These are phyloP conservation scores for Aptenodytes forsteri DNA, from an alignment of 2,113 vertebrate genomes.

Conservation along the genomic window DNA sequence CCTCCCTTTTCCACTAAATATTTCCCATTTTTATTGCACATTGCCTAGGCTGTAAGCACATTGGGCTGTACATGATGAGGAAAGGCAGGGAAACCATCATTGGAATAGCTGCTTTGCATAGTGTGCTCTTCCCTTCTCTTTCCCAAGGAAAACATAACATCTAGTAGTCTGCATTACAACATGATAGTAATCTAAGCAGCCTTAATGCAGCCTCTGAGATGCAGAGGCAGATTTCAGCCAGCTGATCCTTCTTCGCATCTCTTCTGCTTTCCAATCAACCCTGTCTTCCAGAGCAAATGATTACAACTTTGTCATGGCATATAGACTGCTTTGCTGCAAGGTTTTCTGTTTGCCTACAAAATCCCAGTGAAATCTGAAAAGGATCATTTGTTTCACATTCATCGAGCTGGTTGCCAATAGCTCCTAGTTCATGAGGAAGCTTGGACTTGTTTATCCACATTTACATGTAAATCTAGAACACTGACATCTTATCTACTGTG, in stretches of 20 bases:
- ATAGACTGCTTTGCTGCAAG: background rate
- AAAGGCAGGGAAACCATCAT: background rate
- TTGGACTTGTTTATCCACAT: background rate
- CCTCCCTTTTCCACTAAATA: background rate
- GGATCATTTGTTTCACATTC: background rate
- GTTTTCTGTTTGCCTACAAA: background rate
- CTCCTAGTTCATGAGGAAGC: background rate
- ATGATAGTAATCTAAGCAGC: background rate
- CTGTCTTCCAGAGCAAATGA: background rate
- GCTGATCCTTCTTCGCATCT: background rate
- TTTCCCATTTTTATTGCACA: background rate
- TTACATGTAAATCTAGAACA: background rate
- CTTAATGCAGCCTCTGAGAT: background rate
- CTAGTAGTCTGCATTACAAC: background rate
- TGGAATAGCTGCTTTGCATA: background rate
- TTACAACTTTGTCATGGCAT: background rate
- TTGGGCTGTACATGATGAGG: background rate
- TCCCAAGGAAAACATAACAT: background rate
- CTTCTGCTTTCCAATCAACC: background rate
- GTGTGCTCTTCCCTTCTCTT: background rate
- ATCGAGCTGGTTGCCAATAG: background rate
- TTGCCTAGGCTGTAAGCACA: background rate
- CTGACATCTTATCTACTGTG: background rate
- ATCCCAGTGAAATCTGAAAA: background rate
- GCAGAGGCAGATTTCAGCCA: background rate